phyloP scores from a whole-genome alignment of 2,113 vertebrate genomes.

The Myxocyprinus asiaticus region DNA sequence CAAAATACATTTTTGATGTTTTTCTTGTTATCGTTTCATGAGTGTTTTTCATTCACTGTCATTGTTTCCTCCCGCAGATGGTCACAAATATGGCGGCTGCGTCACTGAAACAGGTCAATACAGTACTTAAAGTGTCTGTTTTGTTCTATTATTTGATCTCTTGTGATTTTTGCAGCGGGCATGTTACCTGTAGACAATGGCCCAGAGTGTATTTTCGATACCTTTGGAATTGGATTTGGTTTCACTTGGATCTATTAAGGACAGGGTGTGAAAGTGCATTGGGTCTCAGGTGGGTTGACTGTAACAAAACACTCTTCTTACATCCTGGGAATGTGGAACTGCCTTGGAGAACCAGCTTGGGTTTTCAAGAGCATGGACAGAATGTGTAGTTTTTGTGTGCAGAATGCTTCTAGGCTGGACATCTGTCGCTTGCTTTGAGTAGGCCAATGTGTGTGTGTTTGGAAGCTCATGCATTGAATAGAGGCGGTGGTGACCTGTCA shows the following conservation, averaged over 20 bases:
- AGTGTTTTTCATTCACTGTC: no score
- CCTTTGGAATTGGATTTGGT: neutral
- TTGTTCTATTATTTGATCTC: no score
- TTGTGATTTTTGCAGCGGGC: no score
- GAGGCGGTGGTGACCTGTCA: constrained; percentile 85
- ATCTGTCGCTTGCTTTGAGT: constrained; percentile 79
- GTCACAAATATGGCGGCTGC: no score
- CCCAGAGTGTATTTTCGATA: no score
- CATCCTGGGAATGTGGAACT: constrained; percentile 61
- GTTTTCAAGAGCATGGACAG: constrained; percentile 33
- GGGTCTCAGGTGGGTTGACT: constrained; percentile 61
- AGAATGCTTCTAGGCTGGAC: constrained; percentile 79
- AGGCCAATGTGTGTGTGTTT: constrained; percentile 22
- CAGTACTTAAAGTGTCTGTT: no score
- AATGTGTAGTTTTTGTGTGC: constrained; percentile 45
- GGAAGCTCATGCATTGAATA: constrained; percentile 76
- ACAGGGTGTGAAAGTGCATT: neutral
- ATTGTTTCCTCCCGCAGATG: no score
- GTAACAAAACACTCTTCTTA: constrained; percentile 72
- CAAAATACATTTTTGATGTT: no score
- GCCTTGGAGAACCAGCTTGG: neutral
- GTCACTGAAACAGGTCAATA: no score
- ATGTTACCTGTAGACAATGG: no score
- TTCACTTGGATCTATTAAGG: constrained; percentile 3
- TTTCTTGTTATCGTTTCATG: no score